Evolutionary conservation across 2,797 vertebrate genomes (phyloP), one percentile per base, ranked within the genome.

Genomic region (Emys orbicularis): DNA sequence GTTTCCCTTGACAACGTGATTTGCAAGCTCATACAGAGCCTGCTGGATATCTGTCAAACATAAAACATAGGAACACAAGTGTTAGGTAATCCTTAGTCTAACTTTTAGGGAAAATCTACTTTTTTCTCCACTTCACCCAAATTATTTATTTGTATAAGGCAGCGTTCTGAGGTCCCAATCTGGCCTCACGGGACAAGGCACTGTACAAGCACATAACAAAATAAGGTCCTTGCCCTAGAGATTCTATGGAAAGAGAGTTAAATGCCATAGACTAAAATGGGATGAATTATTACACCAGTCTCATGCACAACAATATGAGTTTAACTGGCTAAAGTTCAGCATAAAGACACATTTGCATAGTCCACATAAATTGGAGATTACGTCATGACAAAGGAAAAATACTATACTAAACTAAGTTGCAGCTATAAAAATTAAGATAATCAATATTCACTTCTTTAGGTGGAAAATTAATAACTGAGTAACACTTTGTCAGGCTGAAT

Each of bases 11-110:
- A 99, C 98, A 90, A 99, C 99, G 1, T 99, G 99, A 96, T 98
- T 99, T 94, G 99, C 99, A 96, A 99, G 99, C 96, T 99, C 99
- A 91, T 99, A 99, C 86, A 99, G 98, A 97, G 98, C 99, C 44
- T 99, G 98, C 94, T 99, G 99, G 95, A 99, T 98, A 96, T 99
- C 99, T 99, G 97, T 80, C 86, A 81, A 90, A 97, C 12, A 96
- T n/a, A 84, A 50, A 82, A n/a, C 12, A 96, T 95, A 93, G 90
- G 79, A 91, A 92, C 12, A 65, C 5, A 90, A 53, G 84, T 5
- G 85, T 5, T 34, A 90, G 12, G 86, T 90, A 86, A 89, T 84
- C 41, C 65, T 68, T 8, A 16, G 47, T 68, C 29, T 68, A 80
- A 84, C 5, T 92, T 79, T 11, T 61, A 54, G 86, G 31, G 5